Base-by-base conservation (phyloP, 2,113 vertebrate genomes). In the Ictidomys tridecemlineatus region DNA sequence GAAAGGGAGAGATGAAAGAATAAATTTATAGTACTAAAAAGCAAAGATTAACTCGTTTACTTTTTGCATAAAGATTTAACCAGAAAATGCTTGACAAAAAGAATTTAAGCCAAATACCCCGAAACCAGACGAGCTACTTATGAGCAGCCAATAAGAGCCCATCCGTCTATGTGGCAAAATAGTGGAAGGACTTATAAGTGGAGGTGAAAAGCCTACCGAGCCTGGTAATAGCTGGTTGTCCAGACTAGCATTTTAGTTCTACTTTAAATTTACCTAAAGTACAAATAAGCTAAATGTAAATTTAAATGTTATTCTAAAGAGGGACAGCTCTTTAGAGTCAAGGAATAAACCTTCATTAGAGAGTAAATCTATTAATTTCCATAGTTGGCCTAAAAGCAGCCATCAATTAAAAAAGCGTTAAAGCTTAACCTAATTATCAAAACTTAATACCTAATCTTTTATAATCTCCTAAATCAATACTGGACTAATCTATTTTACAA, bases 61-160 rank as follows among this genome's bases (percentile, higher is more conserved):
- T 13, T 82, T 82, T 82, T 58, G 51, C 37, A 26, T 80, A 78
- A 78, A 53, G 88, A 70, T 2, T 80, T 56, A 69, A 34, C 89
- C 13, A 67, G 88, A 69, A 30, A 13, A 2, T 53, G 2, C 1
- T 32, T 56, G 4, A 42, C 76, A 67, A 28, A 67, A 2, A 28
- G 42, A 39, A 10, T 1, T 17, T 56, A 8, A 83, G 22, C 12
- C 17, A 73, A 18, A 1, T 0, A 5, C 5, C 51, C 78, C 2
- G 12, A 72, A 83, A 48, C 51, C 20, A 45, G 51, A 70, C 1
- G 28, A 91, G n/a, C 63, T 91, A 70, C 63, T 18, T 22, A 22
- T 0, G 1, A 34, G 17, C 28, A 48, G 5, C 16, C 16, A 14
- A 30, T 28, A 2, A 42, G 32, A 39, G 53, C 26, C 0, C 0